These are phyloP conservation scores for Metellina segmentata DNA, from an alignment of 2,888 invertebrate genomes.

Conservation along the genomic window DNA sequence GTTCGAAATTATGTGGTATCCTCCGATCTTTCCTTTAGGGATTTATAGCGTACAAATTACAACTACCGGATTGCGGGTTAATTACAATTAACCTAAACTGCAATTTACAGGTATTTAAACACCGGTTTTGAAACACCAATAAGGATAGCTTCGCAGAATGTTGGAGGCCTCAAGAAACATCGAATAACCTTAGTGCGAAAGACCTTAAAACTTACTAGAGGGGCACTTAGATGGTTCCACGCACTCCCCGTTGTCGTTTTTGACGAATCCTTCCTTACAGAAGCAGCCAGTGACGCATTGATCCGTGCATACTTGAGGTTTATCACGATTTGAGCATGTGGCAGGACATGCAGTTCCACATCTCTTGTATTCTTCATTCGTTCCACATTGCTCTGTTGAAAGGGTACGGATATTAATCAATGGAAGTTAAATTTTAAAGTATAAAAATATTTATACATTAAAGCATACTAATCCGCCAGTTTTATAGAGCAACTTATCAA, in stretches of 20 bases:
- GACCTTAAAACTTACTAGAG: conserved; percentile 2
- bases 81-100: too few species aligned
- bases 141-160: not conserved
- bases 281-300: conserved; percentile 40
- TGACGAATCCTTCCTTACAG: conserved; percentile 19
- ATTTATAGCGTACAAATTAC: too few species aligned
- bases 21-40: too few species aligned
- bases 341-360: not conserved
- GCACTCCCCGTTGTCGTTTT: not conserved
- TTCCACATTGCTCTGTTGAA: not conserved
- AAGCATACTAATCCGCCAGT: too few species aligned
- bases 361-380: not conserved
- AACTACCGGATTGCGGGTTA: too few species aligned
- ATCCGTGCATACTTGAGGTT: not conserved
- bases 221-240: conserved; percentile 12
- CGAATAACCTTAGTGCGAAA: not conserved
- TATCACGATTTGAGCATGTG: not conserved
- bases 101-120: too few species aligned
- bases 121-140: too few species aligned
- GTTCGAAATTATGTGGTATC: too few species aligned
- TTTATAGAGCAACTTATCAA: too few species aligned
- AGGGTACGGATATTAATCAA: too few species aligned
- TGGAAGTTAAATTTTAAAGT: too few species aligned
- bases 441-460: too few species aligned
- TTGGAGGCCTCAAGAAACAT: not conserved